Percentiles rank a stretch among this genome's conserved stretches.
Evolutionary conservation across 2,113 vertebrate genomes (phyloP).

Genomic region (Verasper variegatus): DNA sequence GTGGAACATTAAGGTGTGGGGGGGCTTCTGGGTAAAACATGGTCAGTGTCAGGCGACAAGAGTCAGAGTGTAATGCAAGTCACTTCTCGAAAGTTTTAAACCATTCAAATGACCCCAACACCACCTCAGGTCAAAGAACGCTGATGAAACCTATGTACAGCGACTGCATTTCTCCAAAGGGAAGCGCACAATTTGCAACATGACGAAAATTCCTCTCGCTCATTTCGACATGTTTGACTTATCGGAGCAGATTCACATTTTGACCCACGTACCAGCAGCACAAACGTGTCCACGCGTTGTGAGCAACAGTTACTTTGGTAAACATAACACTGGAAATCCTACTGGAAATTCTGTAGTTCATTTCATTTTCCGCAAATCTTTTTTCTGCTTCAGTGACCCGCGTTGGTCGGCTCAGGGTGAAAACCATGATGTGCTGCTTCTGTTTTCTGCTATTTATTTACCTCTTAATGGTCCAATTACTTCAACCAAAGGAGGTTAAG

Average conservation of each 20-base stretch:
- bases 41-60: not conserved
- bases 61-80: constrained; percentile 17
- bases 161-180: not conserved
- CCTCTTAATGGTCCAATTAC: too few relatives aligned
- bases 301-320: not conserved
- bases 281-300: too few relatives aligned
- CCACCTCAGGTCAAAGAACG: not conserved
- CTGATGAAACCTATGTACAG: constrained; percentile 1
- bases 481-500: too few relatives aligned
- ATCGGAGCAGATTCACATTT: not conserved
- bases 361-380: too few relatives aligned
- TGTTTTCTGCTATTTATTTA: too few relatives aligned
- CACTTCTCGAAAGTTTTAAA: constrained; percentile 2
- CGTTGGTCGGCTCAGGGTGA: too few relatives aligned
- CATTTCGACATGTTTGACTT: not conserved
- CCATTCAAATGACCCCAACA: not conserved
- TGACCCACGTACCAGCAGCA: not conserved
- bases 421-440: too few relatives aligned
- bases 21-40: too few relatives aligned
- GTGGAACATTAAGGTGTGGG: too few relatives aligned
- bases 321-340: not conserved
- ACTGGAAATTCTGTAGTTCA: too few relatives aligned
- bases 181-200: not conserved
- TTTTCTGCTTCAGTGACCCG: too few relatives aligned
- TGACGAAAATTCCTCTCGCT: constrained; percentile 7